phyloP scores from a whole-genome alignment of 2,797 vertebrate species.

The Menidia menidia region DNA sequence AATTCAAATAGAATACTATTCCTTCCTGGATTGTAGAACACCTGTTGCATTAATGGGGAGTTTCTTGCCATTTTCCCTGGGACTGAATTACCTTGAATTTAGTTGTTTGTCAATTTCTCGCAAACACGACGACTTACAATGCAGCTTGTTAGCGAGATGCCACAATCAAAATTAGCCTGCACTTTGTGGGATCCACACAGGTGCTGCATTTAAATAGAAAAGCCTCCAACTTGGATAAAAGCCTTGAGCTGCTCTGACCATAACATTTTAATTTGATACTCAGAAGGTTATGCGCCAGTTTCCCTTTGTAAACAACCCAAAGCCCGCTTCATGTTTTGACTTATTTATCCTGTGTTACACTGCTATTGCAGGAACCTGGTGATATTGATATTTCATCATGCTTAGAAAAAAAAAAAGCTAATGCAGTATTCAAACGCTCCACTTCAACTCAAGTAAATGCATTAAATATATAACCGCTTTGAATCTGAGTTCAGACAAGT shows the following conservation, averaged over 20 bases:
- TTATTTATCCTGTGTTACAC: constrained; percentile 34
- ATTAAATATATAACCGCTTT: constrained; percentile 5
- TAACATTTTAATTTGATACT: constrained; percentile 39
- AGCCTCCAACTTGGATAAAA: constrained; percentile 39
- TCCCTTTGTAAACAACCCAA: constrained; percentile 43
- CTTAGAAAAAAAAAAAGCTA: background rate
- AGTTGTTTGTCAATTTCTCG: too few species aligned
- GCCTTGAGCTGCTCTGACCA: constrained; percentile 49
- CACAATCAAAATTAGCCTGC: constrained; percentile 45
- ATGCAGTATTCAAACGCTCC: constrained; percentile 5
- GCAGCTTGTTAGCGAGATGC: constrained; percentile 37
- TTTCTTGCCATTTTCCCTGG: too few species aligned
- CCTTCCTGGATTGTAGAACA: too few species aligned
- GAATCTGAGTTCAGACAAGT: constrained; percentile 4
- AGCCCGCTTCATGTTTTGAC: constrained; percentile 22
- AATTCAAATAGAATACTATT: too few species aligned
- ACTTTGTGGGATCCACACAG: constrained; percentile 43
- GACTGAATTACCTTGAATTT: too few species aligned
- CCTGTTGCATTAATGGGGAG: too few species aligned
- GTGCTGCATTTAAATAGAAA: constrained; percentile 47
- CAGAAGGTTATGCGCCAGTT: constrained; percentile 29
- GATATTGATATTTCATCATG: constrained; percentile 6
- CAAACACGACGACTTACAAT: too few species aligned
- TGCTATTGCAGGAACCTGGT: constrained; percentile 20
- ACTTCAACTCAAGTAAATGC: background rate